These are phyloP conservation scores for Lepidothrix coronata DNA, from an alignment of 2,113 vertebrate genomes.

Conservation along the genomic window DNA sequence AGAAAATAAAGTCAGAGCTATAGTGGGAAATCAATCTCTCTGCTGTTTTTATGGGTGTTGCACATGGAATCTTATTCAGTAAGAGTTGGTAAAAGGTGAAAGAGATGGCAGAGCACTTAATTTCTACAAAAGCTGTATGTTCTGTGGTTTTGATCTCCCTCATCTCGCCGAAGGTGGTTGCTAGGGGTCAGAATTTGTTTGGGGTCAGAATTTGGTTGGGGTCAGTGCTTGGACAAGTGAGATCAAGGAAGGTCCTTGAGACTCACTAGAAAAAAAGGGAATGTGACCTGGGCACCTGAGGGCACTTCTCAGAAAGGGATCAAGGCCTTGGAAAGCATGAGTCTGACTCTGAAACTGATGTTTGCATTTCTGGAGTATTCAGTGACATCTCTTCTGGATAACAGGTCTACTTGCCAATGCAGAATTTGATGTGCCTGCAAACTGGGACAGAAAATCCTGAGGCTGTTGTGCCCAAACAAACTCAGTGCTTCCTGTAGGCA, in stretches of 20 bases:
- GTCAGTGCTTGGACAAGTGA: not conserved
- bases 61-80: not conserved
- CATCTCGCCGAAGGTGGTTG: rapidly evolving
- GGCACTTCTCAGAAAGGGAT: not conserved
- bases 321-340: not conserved
- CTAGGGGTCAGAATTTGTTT: not conserved
- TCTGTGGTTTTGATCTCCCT: not conserved
- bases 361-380: not conserved
- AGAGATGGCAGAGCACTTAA: not conserved
- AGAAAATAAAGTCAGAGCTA: not conserved
- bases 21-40: not conserved
- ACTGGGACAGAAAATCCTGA: not conserved
- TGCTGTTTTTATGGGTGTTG: not conserved
- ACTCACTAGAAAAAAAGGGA: not conserved
- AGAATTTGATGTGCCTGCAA: not conserved
- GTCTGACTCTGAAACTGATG: not conserved
- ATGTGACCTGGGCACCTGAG: not conserved
- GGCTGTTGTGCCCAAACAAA: not conserved
- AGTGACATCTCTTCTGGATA: not conserved
- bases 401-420: not conserved
- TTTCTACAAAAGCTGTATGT: not conserved
- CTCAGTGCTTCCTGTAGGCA: not conserved
- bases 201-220: not conserved
- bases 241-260: not conserved
- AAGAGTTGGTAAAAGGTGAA: not conserved